These are phyloP conservation scores for Mixornis gularis DNA, from an alignment of 2,113 vertebrate genomes.

Conservation along the genomic window DNA sequence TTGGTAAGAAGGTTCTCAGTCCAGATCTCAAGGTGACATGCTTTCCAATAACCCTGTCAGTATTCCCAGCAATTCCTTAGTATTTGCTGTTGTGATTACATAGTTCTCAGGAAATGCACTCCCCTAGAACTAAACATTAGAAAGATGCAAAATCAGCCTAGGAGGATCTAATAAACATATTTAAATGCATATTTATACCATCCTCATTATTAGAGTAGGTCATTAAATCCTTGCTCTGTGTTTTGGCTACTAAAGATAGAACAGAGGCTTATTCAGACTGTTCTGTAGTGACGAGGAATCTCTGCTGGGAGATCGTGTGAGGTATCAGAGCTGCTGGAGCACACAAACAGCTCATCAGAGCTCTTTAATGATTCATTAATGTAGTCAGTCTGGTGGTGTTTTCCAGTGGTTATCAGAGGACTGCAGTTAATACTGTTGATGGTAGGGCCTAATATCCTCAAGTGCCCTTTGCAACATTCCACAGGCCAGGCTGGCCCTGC, in stretches of 20 bases:
- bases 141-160: not conserved
- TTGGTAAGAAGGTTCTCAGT: not conserved
- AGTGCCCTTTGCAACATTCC: not conserved
- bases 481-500: not conserved
- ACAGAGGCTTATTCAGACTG: not conserved
- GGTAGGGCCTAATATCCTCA: not conserved
- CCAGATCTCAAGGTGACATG: not conserved
- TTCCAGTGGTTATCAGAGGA: not conserved
- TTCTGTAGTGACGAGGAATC: not conserved
- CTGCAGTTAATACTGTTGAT: not conserved
- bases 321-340: not conserved
- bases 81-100: not conserved
- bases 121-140: not conserved
- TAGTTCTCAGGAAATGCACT: not conserved
- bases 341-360: not conserved
- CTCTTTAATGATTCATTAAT: conserved; percentile 30
- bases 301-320: not conserved
- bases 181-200: not conserved
- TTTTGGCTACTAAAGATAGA: not conserved
- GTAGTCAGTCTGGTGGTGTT: not conserved
- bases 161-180: not conserved
- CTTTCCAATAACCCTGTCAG: not conserved
- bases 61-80: not conserved
- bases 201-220: not conserved
- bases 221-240: not conserved